A percentile compares a stretch with the other conserved stretches of the same genome.
phyloP scores from a whole-genome alignment of 2,888 invertebrate genomes.

The Morpho achilles region DNA sequence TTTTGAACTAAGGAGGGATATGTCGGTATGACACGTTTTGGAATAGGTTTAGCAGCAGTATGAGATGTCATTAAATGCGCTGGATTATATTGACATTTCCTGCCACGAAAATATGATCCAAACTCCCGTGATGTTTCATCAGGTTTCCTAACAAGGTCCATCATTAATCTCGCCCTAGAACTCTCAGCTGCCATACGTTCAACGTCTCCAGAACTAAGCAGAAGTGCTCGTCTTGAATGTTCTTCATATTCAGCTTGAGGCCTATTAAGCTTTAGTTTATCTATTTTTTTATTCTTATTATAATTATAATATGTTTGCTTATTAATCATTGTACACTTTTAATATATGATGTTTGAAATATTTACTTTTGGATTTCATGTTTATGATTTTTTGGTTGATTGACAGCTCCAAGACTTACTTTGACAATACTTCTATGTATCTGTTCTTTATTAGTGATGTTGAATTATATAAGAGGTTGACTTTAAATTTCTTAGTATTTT shows the following conservation, averaged over 20 bases:
- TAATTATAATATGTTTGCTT: conserved; percentile 28
- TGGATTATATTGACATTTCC: conserved; percentile 31
- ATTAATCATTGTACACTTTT: conserved; percentile 26
- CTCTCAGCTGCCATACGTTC: conserved; percentile 35
- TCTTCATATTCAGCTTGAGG: conserved; percentile 7
- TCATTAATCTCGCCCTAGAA: conserved; percentile 35
- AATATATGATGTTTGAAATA: not conserved
- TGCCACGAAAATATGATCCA: conserved; percentile 36
- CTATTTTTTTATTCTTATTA: conserved; percentile 9
- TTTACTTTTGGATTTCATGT: conserved; percentile 21
- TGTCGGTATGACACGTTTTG: conserved; percentile 28
- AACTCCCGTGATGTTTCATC: conserved; percentile 36
- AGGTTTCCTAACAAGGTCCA: conserved; percentile 29
- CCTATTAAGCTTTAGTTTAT: conserved; percentile 14
- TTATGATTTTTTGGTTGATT: conserved; percentile 20
- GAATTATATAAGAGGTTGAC: not conserved
- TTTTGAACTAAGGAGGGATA: conserved; percentile 36
- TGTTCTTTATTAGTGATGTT: not conserved
- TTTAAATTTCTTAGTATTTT: too few species aligned
- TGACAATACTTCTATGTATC: conserved; percentile 3
- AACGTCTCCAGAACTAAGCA: conserved; percentile 34
- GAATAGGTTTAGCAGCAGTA: conserved; percentile 16
- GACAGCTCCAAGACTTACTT: conserved; percentile 9
- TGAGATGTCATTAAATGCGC: conserved; percentile 38
- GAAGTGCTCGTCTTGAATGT: conserved; percentile 21